Evolutionary conservation across 2,888 invertebrate species (phyloP).

Genomic region (Nipponacmea schrenckii): DNA sequence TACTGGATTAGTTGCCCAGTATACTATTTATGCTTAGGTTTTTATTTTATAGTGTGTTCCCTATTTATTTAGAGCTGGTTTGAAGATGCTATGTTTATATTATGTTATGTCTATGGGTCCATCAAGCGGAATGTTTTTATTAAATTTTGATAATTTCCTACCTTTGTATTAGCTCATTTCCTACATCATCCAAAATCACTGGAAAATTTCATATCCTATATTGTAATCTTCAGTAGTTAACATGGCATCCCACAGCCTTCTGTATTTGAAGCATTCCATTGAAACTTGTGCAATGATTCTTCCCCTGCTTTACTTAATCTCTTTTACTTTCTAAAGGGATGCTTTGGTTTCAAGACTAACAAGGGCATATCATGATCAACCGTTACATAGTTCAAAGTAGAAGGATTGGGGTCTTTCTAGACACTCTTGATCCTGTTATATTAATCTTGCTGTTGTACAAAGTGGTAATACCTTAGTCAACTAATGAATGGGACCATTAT

Average conservation of each 20-base stretch:
- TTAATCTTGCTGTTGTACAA: background rate
- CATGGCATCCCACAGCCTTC: background rate
- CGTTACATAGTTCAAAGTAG: no score
- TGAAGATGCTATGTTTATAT: background rate
- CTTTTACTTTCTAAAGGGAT: no score
- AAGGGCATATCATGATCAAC: no score
- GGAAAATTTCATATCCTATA: no score
- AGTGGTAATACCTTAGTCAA: constrained; percentile 3
- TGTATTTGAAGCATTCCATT: constrained; percentile 2
- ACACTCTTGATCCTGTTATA: no score
- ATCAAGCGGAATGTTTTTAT: background rate
- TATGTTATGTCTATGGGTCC: background rate
- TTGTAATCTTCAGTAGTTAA: no score
- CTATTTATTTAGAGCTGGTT: background rate
- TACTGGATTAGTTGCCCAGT: background rate
- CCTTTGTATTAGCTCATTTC: no score
- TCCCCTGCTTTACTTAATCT: background rate
- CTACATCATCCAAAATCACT: no score
- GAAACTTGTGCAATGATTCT: constrained; percentile 2
- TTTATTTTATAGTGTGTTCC: background rate
- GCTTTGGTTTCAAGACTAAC: no score
- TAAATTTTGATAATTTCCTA: no score
- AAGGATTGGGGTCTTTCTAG: no score
- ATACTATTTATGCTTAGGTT: background rate
- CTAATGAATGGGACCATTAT: background rate